Base-by-base conservation (phyloP, 2,888 invertebrate species). In the Pemphredon lugubris region DNA sequence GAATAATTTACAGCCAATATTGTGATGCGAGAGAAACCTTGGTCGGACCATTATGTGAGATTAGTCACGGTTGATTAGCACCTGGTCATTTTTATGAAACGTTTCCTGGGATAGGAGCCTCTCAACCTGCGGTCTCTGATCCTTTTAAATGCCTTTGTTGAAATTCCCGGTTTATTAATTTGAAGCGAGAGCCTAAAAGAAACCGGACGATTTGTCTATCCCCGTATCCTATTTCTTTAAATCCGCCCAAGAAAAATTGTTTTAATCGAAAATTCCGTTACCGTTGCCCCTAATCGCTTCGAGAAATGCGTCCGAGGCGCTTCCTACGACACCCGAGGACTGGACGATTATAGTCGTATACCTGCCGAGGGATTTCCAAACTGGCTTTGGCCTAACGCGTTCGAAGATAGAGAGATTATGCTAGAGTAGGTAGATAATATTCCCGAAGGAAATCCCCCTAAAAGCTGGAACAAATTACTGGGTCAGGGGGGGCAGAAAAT, bases 291-390 rank as follows among this genome's bases (percentile, higher is more conserved):
- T 68, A 71, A 75, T 75, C 65, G 70, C 40, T 44, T 34, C 20
- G 50, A 60, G 45, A 67, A 67, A 60, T 50, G 60, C 55, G 48
- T 23, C 45, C 32, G 16, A 30, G 47, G 42, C 30, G 23, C 53
- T 32, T 26, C 58, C 50, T 20, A 45, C 67, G 39, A 16, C 32
- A 48, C 51, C 42, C 39, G 45, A 34, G 42, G 13, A 37, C 18
- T 40, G 60, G 40, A 30, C 69, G 55, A 64, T 69, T 64, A 54
- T 53, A 30, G 40, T 18, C 48, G 44, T 45, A 48, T 61, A 73
- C 70, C 64, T 70, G 65, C 34, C 34, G 16, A 51, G 39, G 64
- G 59, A 60, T 59, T 73, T 69, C 55, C 37, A 69, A 69, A 59
- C 50, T 54, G 69, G 63, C 64, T 72, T 63, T 69, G 20, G 69